Base-by-base conservation (phyloP, 2,888 invertebrate genomes). In the Mimachlamys varia region DNA sequence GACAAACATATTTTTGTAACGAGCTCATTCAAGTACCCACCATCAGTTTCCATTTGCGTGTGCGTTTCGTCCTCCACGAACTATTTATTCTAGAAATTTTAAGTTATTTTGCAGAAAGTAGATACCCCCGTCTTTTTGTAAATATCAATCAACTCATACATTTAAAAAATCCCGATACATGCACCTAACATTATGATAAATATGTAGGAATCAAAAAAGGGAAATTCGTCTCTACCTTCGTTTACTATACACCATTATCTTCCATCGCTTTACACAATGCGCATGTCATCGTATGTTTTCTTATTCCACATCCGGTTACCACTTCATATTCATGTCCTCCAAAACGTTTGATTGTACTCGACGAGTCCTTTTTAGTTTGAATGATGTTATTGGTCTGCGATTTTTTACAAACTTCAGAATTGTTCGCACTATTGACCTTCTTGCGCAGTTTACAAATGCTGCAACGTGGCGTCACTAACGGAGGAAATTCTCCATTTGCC, bases 361-460 rank as follows among this genome's bases (percentile, higher is more conserved):
- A 76, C 10, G 76, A 33, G 13, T 13, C 76, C 7, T 13, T 27
- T 27, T 12, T 76, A 5, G 27, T 76, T 76, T 76, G 33, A 3
- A 12, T 10, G 76, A 0, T 76, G 33, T 76, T 15, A 13, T 27
- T 33, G 3, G 27, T 15, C 76, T 27, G 76, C 33, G 22, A 22
- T 27, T 27, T 76, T 12, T 76, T 33, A 33, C 12, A 33, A 33
- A 0, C 33, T 10, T 33, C 76, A 15, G 33, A 15, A 15, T 2
- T 76, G 15, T 76, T 15, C 0, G 33, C 76, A 33, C 33, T 76
- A 33, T 76, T 76, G 13, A 76, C 33, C 33, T 76, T 76, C 15
- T 76, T 27, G 13, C 76, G 76, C 33, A 76, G 22, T 76, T 76
- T 76, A 76, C 76, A 76, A 27, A 76, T 76, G 76, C 76, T 76